Base-by-base conservation (phyloP, 2,113 vertebrate genomes). In the Polypterus bichir region DNA sequence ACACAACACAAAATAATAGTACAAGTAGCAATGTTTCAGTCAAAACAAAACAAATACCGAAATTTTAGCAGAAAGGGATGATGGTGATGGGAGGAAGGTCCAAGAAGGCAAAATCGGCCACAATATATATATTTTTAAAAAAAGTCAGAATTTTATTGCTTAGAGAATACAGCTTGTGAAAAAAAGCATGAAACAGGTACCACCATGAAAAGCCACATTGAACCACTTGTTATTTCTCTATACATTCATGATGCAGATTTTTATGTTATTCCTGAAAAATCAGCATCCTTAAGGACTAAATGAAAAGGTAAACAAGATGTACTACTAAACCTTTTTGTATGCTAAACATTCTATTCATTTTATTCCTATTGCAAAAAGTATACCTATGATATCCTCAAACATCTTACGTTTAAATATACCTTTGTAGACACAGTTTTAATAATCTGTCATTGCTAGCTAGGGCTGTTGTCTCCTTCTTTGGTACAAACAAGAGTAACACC, bases 81-180 rank as follows among this genome's bases (percentile, higher is more conserved):
- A n/a, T n/a, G n/a, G n/a, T n/a, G n/a, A n/a, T n/a, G n/a, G n/a
- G n/a, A n/a, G n/a, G n/a, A n/a, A n/a, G n/a, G n/a, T n/a, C n/a
- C n/a, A n/a, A n/a, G n/a, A n/a, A n/a, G n/a, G n/a, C n/a, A n/a
- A n/a, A n/a, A n/a, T n/a, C n/a, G n/a, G n/a, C n/a, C n/a, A n/a
- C n/a, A n/a, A n/a, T n/a, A n/a, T n/a, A n/a, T n/a, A n/a, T n/a
- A n/a, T 76, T 79, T 85, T 80, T 91, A 92, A 90, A 94, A 93
- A 92, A 95, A 83, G 87, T 78, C 78, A 86, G 81, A 87, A 86
- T 87, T 97, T 97, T 98, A 97, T 98, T 98, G 94, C 93, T 97
- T 87, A 85, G 90, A 92, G 91, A 95, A 93, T 94, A 96, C 88
- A 95, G 83, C 85, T 90, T 89, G 82, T 81, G 85, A 89, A 86